phyloP scores from a whole-genome alignment of 2,113 vertebrate species.

The Meleagris gallopavo region DNA sequence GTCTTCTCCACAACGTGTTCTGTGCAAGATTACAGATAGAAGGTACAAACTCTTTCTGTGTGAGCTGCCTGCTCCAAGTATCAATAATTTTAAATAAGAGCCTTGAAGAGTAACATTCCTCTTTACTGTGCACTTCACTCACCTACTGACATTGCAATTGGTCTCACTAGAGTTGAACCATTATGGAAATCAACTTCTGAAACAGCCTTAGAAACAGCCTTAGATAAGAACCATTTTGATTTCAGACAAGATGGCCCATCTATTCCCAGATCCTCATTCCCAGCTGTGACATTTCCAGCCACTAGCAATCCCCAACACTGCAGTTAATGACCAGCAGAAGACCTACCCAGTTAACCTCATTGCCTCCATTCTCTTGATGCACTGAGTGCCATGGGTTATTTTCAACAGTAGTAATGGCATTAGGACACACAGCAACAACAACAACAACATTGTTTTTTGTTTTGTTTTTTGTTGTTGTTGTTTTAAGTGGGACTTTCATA shows the following conservation, averaged over 20 bases:
- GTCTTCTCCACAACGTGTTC: constrained; percentile 1
- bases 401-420: not conserved
- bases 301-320: not conserved
- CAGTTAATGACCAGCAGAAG: not conserved
- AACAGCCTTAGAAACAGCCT: not conserved
- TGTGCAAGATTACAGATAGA: not conserved
- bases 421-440: not conserved
- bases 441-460: not conserved
- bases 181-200: not conserved
- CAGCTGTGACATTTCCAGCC: not conserved
- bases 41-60: not conserved
- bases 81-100: not conserved
- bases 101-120: not conserved
- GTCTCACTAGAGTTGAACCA: not conserved
- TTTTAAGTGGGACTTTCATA: not conserved
- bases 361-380: not conserved
- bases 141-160: rapidly evolving
- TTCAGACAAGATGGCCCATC: not conserved
- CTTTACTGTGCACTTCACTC: not conserved
- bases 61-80: not conserved
- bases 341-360: not conserved
- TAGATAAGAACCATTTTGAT: not conserved
- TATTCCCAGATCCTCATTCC: not conserved
- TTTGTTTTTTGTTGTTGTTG: not conserved
- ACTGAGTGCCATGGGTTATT: not conserved